A percentile compares a stretch with the other conserved stretches of the same genome.
These are phyloP conservation scores for Philereme transversata DNA, from an alignment of 2,888 invertebrate species.

Conservation along the genomic window DNA sequence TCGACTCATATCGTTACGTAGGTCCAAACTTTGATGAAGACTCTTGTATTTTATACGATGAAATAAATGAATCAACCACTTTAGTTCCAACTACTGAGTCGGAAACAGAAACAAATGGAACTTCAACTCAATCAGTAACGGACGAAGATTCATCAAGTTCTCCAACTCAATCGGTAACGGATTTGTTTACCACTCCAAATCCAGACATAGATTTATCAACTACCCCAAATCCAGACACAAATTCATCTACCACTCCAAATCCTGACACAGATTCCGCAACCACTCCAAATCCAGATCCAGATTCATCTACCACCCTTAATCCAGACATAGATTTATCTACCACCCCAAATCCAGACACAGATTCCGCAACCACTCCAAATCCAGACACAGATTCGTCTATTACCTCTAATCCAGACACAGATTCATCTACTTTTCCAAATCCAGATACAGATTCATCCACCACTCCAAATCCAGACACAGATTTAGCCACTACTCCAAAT, in stretches of 20 bases:
- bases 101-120: constrained; percentile 7
- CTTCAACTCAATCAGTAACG: neutral
- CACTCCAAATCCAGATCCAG: neutral
- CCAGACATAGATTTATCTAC: too few relatives aligned
- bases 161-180: too few relatives aligned
- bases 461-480: neutral
- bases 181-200: neutral
- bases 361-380: neutral
- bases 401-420: too few relatives aligned
- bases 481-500: constrained; percentile 6
- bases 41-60: constrained; percentile 51
- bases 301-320: neutral
- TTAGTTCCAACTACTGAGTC: constrained; percentile 10
- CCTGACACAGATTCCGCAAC: too few relatives aligned
- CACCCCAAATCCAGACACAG: neutral
- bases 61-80: constrained; percentile 23
- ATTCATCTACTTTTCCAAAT: too few relatives aligned
- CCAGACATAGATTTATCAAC: neutral
- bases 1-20: constrained; percentile 62
- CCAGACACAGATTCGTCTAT: neutral
- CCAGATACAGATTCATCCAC: neutral
- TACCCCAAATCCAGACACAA: neutral
- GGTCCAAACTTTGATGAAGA: constrained; percentile 43
- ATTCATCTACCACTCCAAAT: neutral
- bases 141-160: neutral